These are phyloP conservation scores for Labroides dimidiatus DNA, from an alignment of 2,797 vertebrate species.

Conservation along the genomic window DNA sequence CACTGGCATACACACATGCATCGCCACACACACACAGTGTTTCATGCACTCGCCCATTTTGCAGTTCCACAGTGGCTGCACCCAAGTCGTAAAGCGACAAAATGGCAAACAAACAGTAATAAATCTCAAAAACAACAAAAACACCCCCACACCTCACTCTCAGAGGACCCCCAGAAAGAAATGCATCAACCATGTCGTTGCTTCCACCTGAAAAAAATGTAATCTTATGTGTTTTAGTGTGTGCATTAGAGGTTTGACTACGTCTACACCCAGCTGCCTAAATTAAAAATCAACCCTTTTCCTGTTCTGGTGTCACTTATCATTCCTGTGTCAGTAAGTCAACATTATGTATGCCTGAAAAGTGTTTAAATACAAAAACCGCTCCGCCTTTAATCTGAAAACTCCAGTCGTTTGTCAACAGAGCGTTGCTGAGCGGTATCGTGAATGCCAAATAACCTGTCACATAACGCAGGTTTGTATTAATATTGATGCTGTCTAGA, in stretches of 20 bases:
- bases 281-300: neutral
- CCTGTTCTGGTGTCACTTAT: neutral
- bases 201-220: conserved; percentile 33
- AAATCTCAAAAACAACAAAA: conserved; percentile 66
- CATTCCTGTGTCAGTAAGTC: neutral
- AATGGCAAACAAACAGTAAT: conserved; percentile 68
- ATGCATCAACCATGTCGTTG: conserved; percentile 48
- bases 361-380: neutral
- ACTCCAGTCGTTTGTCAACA: neutral
- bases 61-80: conserved; percentile 52
- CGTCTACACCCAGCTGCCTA: conserved; percentile 5
- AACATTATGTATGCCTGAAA: neutral
- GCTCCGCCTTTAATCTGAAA: neutral
- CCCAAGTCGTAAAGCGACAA: conserved; percentile 56
- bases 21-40: neutral
- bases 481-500: conserved; percentile 7
- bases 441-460: neutral
- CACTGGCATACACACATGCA: conserved; percentile 2
- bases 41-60: conserved; percentile 40
- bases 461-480: neutral
- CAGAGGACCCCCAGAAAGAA: conserved; percentile 44
- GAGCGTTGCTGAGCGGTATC: neutral
- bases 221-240: conserved; percentile 16
- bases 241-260: neutral
- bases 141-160: conserved; percentile 28